Evolutionary conservation across 1,140 invertebrate species (phyloP), one percentile per base, ranked within the genome.

Genomic region (Antheraea pernyi): DNA sequence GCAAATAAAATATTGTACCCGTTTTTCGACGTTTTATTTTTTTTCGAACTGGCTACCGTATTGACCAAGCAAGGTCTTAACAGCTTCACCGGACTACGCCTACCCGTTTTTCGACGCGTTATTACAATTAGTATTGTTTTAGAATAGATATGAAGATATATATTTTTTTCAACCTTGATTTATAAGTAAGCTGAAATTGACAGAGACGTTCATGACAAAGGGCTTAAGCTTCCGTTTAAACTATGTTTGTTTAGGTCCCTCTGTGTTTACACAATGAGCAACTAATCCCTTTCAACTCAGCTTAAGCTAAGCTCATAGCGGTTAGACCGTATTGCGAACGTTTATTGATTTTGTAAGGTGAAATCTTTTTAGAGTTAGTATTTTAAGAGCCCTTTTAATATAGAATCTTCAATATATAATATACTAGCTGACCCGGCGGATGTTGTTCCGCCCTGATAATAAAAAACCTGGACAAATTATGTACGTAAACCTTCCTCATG

Each of bases 101-200:
- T 30, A 30, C 4, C 22, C 22, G 4, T 30, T 2, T 30, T 30
- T 30, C 22, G 4, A 30, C 22, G 7, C 39, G 0, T 42, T 9
- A 42, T 42, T 42, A 42, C 39, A 42, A 1, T 42, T 42, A 42
- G 11, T 42, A 42, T 11, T 42, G 39, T 42, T 0, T 11, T 42
- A 42, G 1, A 30, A 3, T 42, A 42, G 39, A n/a, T n/a, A n/a
- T n/a, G n/a, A n/a, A 10, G 5, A 53, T n/a, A 53, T 16, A 13
- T 16, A 0, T 1, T 53, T 16, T 30, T 22, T 60, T 60, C 0
- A 22, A 60, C 30, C 67, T 59, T 46, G 59, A 19, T 30, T 13
- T 68, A 59, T 3, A 64, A 63, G 19, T 59, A 48, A 67, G 42
- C 37, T 37, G 61, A 68, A 72, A 65, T 72, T 65, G 63, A 42